A percentile compares a stretch with the other conserved stretches of the same genome.
phyloP scores from a whole-genome alignment of 2,113 vertebrate species.

The Prinia subflava region DNA sequence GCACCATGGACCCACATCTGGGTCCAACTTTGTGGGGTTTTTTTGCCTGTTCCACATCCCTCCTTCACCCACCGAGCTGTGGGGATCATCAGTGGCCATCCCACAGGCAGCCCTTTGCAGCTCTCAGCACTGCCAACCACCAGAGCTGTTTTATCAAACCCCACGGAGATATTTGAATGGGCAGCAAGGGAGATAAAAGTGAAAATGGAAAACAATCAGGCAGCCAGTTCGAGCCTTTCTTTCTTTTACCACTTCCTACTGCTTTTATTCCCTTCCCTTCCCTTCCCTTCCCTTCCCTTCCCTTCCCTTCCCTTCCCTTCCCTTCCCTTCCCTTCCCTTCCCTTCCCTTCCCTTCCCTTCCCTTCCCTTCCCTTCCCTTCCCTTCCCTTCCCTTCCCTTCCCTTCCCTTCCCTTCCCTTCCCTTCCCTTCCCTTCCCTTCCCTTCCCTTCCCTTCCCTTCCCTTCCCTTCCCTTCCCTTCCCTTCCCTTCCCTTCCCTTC shows the following conservation, averaged over 20 bases:
- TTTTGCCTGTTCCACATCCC: background rate
- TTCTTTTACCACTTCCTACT: background rate
- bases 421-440: no score
- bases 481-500: no score
- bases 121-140: background rate
- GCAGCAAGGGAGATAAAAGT: background rate
- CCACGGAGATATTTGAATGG: background rate
- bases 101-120: background rate
- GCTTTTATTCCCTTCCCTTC: background rate
- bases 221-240: background rate
- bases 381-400: no score
- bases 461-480: no score
- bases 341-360: no score
- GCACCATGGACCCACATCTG: rapidly evolving
- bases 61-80: background rate
- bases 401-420: no score
- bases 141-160: rapidly evolving
- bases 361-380: no score
- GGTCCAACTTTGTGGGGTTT: background rate
- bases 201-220: background rate
- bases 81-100: rapidly evolving
- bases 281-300: no score
- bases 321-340: no score
- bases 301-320: no score
- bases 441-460: no score